Percentiles rank a stretch among this genome's conserved stretches.
phyloP scores from a whole-genome alignment of 1,140 invertebrate genomes.

The Penaeus japonicus region DNA sequence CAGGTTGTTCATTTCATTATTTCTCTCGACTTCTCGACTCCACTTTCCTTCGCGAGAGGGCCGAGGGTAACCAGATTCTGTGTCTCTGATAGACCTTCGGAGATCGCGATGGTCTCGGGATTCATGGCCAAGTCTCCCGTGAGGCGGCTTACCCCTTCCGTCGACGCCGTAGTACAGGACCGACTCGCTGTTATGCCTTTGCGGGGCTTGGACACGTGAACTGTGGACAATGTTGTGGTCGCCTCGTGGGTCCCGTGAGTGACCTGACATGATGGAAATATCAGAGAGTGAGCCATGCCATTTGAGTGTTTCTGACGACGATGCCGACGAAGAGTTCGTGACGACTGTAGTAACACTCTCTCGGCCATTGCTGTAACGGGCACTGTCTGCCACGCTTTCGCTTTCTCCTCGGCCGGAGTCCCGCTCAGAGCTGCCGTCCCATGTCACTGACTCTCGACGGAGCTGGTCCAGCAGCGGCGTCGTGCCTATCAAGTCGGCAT shows the following conservation, averaged over 20 bases:
- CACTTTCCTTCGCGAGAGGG: constrained; percentile 54
- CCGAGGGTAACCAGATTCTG: constrained; percentile 50
- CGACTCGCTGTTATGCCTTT: constrained; percentile 82
- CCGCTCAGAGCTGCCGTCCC: constrained; percentile 56
- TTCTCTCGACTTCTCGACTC: constrained; percentile 58
- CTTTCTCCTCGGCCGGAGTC: constrained; percentile 58
- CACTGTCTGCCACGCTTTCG: constrained; percentile 58
- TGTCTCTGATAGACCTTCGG: constrained; percentile 51
- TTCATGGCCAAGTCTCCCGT: constrained; percentile 38
- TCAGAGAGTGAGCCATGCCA: constrained; percentile 83
- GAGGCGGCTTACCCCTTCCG: constrained; percentile 56
- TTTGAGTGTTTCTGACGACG: constrained; percentile 80
- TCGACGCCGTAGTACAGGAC: constrained; percentile 71
- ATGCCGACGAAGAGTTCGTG: constrained; percentile 65
- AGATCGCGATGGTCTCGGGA: constrained; percentile 37
- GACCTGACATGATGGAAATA: constrained; percentile 66
- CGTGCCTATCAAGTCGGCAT: constrained; percentile 70
- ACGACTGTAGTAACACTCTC: constrained; percentile 73
- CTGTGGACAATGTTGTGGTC: constrained; percentile 79
- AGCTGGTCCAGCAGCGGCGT: constrained; percentile 80
- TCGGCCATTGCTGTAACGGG: constrained; percentile 65
- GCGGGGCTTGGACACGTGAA: constrained; percentile 79
- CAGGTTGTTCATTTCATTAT: constrained; percentile 60
- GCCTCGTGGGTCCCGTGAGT: constrained; percentile 59
- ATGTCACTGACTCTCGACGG: constrained; percentile 60